Base-by-base conservation (phyloP, 2,113 vertebrate species). In the Oncorhynchus masou region DNA sequence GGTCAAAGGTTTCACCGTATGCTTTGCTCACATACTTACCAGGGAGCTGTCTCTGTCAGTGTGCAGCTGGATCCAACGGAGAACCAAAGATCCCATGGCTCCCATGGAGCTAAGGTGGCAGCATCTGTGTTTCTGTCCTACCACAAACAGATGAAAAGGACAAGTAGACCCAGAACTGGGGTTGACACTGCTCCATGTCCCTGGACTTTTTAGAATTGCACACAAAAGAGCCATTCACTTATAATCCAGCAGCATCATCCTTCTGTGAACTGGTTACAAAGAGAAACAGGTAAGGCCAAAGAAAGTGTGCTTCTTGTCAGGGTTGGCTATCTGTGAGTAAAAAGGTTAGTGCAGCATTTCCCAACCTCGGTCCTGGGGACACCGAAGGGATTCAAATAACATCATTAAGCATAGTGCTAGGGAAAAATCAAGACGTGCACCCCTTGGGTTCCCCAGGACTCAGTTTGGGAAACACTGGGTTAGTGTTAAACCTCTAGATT, bases 11-110 rank as follows among this genome's bases (percentile, higher is more conserved):
- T 75, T 78, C 79, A 68, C 71, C 78, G 73, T 83, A 72, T 84
- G 80, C 82, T 87, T 69, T 76, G 77, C 76, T 85, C 81, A 86
- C 77, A 82, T 62, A 75, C 71, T 81, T 80, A 68, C 81, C 84
- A 84, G 76, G 84, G 83, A 81, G 81, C 85, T 88, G 84, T 84
- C 64, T 74, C 76, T 73, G 83, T 76, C 83, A 80, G 82, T 80
- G 62, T 81, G 76, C 65, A 0, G 12, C 71, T 75, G 54, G 82
- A 76, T 79, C 73, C 75, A 45, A 11, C 49, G 72, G 64, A 76
- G 51, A 19, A 54, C 12, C 12, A 19, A 3, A 54, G 49, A 19
- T 54, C 49, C 49, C 15, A 6, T 31, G 20, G 67, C 27, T 24
- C n/a, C 59, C 59, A 51, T n/a, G 22, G 39, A 70, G 69, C 16